phyloP scores from a whole-genome alignment of 2,113 vertebrate species.

The Beaufortia kweichowensis region DNA sequence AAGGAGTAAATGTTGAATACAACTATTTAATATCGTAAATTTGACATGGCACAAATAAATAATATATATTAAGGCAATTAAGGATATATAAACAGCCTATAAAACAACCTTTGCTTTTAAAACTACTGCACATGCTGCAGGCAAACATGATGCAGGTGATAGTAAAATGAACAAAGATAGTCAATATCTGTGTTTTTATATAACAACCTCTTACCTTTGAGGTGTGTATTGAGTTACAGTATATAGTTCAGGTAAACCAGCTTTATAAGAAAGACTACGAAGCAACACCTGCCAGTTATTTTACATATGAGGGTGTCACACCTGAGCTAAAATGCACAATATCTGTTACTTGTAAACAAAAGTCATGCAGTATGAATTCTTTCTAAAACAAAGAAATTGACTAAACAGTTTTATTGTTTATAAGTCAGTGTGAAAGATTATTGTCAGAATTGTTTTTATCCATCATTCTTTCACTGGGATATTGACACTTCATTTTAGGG shows the following conservation, averaged over 20 bases:
- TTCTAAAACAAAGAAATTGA: not conserved
- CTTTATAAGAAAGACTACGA: constrained; percentile 11
- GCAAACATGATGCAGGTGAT: constrained; percentile 44
- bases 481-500: too few species aligned
- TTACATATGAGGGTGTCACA: constrained; percentile 33
- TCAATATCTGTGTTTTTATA: constrained; percentile 6
- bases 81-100: constrained; percentile 36
- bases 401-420: too few species aligned
- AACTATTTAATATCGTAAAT: constrained; percentile 32
- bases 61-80: constrained; percentile 53
- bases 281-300: constrained; percentile 14
- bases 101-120: constrained; percentile 18
- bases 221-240: constrained; percentile 5
- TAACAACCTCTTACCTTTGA: not conserved
- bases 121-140: constrained; percentile 39
- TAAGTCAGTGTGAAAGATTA: too few species aligned
- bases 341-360: constrained; percentile 24
- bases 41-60: constrained; percentile 40
- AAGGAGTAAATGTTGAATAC: constrained; percentile 3
- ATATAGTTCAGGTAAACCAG: not conserved
- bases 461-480: too few species aligned
- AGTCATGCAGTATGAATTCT: constrained; percentile 10
- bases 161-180: constrained; percentile 36
- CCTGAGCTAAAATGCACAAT: constrained; percentile 43
- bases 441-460: too few species aligned